These are phyloP conservation scores for Thelaira solivaga DNA, from an alignment of 2,888 invertebrate species.

Conservation along the genomic window DNA sequence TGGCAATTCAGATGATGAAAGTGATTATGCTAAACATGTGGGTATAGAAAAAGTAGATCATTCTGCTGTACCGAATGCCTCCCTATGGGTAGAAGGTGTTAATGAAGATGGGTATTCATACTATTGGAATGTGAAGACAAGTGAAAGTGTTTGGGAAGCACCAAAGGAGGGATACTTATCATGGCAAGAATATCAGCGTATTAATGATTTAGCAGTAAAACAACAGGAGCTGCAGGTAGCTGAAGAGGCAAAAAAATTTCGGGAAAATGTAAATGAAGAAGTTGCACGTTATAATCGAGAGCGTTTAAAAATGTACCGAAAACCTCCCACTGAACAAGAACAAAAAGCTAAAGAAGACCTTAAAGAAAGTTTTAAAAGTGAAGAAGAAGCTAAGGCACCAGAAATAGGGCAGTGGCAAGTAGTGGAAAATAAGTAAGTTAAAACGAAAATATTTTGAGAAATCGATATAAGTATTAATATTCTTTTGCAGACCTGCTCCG, in stretches of 20 bases:
- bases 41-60: slow-evolving; percentile 69
- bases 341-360: slow-evolving; percentile 70
- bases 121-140: slow-evolving; percentile 91
- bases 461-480: background rate
- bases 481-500: slow-evolving; percentile 65
- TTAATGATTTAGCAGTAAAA: slow-evolving; percentile 78
- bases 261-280: slow-evolving; percentile 78
- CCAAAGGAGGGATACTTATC: slow-evolving; percentile 85
- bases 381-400: slow-evolving; percentile 79
- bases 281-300: slow-evolving; percentile 77
- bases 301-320: slow-evolving; percentile 71
- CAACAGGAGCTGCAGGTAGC: slow-evolving; percentile 78
- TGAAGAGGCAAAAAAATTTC: slow-evolving; percentile 76
- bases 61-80: slow-evolving; percentile 72
- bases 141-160: slow-evolving; percentile 87
- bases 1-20: slow-evolving; percentile 72
- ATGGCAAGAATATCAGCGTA: slow-evolving; percentile 81
- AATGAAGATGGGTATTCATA: slow-evolving; percentile 87
- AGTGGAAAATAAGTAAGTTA: slow-evolving; percentile 80
- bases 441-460: background rate
- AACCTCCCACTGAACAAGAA: slow-evolving; percentile 69
- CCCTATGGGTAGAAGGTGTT: slow-evolving; percentile 87
- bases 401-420: slow-evolving; percentile 89
- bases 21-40: slow-evolving; percentile 67
- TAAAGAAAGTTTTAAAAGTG: slow-evolving; percentile 77